Evolutionary conservation across 92 coral and sea anemone species (phyloP).

Genomic region (Porites divaricata): DNA sequence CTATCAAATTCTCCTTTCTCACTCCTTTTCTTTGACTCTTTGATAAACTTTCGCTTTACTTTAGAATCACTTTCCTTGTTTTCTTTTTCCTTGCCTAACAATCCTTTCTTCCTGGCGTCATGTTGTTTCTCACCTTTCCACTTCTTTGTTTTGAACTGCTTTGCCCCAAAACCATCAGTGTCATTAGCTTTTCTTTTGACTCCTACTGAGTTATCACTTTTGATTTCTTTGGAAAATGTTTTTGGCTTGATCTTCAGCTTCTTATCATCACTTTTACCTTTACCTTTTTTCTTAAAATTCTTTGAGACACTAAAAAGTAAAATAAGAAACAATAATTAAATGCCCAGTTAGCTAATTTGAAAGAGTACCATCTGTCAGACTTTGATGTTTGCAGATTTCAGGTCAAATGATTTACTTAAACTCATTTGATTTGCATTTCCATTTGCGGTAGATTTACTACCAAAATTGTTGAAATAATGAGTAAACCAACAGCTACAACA

Average conservation of each 20-base stretch:
- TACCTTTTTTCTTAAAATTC: constrained; percentile 35
- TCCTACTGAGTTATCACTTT: constrained; percentile 3
- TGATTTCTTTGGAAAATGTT: constrained; percentile 19
- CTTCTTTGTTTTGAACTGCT: constrained; percentile 23
- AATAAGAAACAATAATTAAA: no score
- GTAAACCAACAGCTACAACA: no score
- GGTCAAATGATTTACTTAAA: no score
- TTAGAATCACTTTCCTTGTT: constrained; percentile 37
- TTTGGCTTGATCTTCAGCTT: constrained; percentile 30
- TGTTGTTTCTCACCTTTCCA: constrained; percentile 34
- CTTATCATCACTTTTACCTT: constrained; percentile 37
- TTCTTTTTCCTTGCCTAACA: constrained; percentile 26
- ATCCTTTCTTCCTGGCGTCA: constrained; percentile 33
- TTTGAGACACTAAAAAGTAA: constrained; percentile 16
- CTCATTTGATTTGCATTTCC: no score
- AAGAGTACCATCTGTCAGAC: no score
- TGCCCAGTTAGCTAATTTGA: no score
- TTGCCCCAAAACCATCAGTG: neutral
- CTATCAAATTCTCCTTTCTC: constrained; percentile 32
- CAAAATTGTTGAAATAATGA: no score
- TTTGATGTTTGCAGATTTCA: no score
- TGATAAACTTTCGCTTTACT: constrained; percentile 1
- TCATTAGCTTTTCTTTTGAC: constrained; percentile 29
- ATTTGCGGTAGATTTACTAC: no score
- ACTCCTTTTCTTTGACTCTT: constrained; percentile 28